Evolutionary conservation across 1,140 invertebrate genomes (phyloP).

Genomic region (Zaprionus africanus): DNA sequence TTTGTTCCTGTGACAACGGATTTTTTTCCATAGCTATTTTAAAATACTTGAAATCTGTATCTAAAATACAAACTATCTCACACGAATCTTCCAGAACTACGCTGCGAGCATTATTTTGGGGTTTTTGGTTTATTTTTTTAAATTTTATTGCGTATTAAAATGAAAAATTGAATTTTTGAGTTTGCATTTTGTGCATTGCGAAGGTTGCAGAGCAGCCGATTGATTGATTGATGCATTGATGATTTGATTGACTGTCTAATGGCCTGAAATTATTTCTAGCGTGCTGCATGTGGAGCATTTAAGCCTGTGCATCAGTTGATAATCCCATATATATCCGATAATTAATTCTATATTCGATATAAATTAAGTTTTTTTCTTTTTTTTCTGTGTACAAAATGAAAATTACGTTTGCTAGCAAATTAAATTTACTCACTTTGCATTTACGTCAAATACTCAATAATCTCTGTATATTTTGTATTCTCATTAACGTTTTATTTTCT

Average conservation of each 20-base stretch:
- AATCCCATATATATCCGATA: constrained; percentile 19
- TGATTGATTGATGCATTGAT: constrained; percentile 43
- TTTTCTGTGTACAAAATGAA: constrained; percentile 3
- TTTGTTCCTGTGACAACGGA: constrained; percentile 49
- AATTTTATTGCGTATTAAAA: constrained; percentile 8
- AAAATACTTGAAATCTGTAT: constrained; percentile 27
- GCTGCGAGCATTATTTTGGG: neutral
- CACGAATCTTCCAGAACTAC: neutral
- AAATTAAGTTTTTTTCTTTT: constrained; percentile 23
- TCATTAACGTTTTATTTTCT: constrained; percentile 33
- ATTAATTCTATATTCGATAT: constrained; percentile 15
- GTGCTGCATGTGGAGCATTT: constrained; percentile 57
- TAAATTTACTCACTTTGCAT: constrained; percentile 48
- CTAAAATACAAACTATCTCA: constrained; percentile 22
- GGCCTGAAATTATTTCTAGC: constrained; percentile 44
- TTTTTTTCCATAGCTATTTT: constrained; percentile 33
- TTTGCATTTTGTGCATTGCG: constrained; percentile 35
- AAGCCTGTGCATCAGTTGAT: constrained; percentile 54
- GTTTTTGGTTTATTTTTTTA: constrained; percentile 4
- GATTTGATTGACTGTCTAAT: constrained; percentile 49
- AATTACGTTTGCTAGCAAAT: constrained; percentile 20
- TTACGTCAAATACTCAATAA: constrained; percentile 30
- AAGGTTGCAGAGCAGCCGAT: constrained; percentile 8
- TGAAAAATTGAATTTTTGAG: constrained; percentile 28
- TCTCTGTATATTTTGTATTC: constrained; percentile 19